Percentiles rank a stretch among this genome's conserved stretches.
phyloP scores from a whole-genome alignment of 2,888 invertebrate species.

The Entomobrya multifasciata region DNA sequence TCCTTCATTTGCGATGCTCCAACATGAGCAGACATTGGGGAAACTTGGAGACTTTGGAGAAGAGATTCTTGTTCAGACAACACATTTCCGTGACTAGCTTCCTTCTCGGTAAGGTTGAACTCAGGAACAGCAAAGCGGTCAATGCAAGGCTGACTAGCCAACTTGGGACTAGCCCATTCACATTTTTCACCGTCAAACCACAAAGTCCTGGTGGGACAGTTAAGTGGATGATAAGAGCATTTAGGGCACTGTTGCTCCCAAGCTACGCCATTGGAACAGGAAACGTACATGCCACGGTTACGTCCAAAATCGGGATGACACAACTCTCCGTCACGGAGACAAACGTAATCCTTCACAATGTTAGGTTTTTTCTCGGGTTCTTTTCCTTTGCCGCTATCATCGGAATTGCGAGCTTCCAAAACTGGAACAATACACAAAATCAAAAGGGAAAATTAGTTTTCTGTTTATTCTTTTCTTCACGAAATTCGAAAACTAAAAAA shows the following conservation, averaged over 20 bases:
- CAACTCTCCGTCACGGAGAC: slow-evolving; percentile 67
- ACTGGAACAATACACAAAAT: slow-evolving; percentile 4
- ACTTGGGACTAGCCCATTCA: slow-evolving; percentile 64
- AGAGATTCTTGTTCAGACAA: slow-evolving; percentile 48
- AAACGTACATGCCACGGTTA: slow-evolving; percentile 58
- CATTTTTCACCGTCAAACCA: slow-evolving; percentile 72
- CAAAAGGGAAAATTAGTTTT: background rate
- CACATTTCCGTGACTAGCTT: no score
- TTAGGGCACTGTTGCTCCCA: slow-evolving; percentile 62
- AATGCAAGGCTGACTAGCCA: slow-evolving; percentile 58
- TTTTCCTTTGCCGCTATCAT: slow-evolving; percentile 22
- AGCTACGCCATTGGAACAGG: slow-evolving; percentile 64
- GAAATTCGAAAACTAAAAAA: background rate
- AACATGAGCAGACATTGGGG: slow-evolving; percentile 1
- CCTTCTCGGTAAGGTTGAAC: background rate
- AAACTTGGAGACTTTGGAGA: slow-evolving; percentile 53
- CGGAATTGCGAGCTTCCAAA: background rate
- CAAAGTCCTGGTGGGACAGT: slow-evolving; percentile 56
- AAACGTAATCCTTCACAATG: slow-evolving; percentile 62
- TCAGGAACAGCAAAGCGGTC: slow-evolving; percentile 37
- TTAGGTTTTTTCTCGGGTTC: slow-evolving; percentile 57
- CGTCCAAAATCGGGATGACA: slow-evolving; percentile 61
- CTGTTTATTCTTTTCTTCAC: no score
- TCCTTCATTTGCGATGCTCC: background rate
- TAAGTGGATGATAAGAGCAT: slow-evolving; percentile 52